A percentile compares a stretch with the other conserved stretches of the same genome.
Evolutionary conservation across 2,113 vertebrate species (phyloP).

Genomic region (Muntiacus reevesi): DNA sequence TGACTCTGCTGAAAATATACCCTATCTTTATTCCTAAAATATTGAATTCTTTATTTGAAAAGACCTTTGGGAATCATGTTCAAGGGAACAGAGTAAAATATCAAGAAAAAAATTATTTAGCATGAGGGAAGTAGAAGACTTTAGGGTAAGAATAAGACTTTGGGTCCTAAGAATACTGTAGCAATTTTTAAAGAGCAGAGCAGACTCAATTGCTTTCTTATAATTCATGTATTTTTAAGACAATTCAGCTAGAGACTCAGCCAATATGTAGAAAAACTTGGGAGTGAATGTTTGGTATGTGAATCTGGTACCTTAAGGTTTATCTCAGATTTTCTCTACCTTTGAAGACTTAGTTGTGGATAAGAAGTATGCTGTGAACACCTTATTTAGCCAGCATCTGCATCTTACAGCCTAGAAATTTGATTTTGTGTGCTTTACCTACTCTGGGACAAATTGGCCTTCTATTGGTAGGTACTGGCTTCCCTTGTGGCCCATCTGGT

Average conservation of each 20-base stretch:
- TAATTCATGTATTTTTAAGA: not conserved
- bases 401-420: constrained; percentile 58
- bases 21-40: not conserved
- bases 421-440: constrained; percentile 66
- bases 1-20: not conserved
- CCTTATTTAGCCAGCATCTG: constrained; percentile 51
- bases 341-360: constrained; percentile 32
- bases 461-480: constrained; percentile 29
- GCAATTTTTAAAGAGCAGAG: not conserved
- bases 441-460: constrained; percentile 53
- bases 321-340: not conserved
- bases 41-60: not conserved
- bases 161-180: not conserved
- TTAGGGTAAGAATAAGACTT: not conserved
- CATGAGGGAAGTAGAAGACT: not conserved
- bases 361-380: constrained; percentile 40
- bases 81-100: not conserved
- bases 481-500: not conserved
- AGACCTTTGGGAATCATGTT: not conserved
- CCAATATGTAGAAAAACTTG: not conserved
- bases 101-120: not conserved
- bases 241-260: not conserved
- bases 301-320: not conserved
- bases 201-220: not conserved
- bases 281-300: not conserved